Evolutionary conservation across 2,113 vertebrate species (phyloP).

Genomic region (Orthonyx spaldingii): DNA sequence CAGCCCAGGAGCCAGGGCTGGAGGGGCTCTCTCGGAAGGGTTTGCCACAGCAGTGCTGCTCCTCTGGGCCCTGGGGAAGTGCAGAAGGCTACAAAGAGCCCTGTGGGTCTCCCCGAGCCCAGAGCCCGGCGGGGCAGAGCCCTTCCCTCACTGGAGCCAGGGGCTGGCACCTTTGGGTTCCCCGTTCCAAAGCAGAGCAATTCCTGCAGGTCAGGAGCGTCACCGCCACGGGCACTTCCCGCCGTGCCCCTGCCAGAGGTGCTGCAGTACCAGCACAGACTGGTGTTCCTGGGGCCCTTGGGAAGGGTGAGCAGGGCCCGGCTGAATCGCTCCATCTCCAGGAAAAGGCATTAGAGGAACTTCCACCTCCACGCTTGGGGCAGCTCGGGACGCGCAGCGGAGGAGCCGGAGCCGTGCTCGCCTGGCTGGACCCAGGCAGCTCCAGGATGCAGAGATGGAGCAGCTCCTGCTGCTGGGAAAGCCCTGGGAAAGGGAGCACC

Average conservation of each 20-base stretch:
- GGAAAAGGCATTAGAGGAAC: conserved; percentile 62
- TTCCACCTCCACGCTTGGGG: background rate
- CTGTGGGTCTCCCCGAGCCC: background rate
- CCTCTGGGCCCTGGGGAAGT: background rate
- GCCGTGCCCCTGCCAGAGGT: conserved; percentile 66
- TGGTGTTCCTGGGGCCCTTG: no score
- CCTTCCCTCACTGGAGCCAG: background rate
- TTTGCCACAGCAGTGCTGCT: background rate
- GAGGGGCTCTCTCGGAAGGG: rapidly evolving
- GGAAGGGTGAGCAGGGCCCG: conserved; percentile 52
- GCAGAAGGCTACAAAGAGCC: background rate
- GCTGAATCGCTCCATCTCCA: conserved; percentile 48
- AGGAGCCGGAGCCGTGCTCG: background rate
- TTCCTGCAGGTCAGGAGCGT: conserved; percentile 69
- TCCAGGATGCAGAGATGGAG: background rate
- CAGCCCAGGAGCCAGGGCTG: background rate
- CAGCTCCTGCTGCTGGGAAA: background rate
- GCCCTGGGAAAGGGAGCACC: background rate
- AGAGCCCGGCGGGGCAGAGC: background rate
- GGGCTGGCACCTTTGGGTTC: conserved; percentile 35
- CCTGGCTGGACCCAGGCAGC: background rate
- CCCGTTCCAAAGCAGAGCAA: conserved; percentile 59
- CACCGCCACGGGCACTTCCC: conserved; percentile 69
- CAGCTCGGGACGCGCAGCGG: background rate
- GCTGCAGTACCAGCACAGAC: no score